Evolutionary conservation across 2,888 invertebrate genomes (phyloP), one percentile per base, ranked within the genome.

Genomic region (Campaea margaritaria): DNA sequence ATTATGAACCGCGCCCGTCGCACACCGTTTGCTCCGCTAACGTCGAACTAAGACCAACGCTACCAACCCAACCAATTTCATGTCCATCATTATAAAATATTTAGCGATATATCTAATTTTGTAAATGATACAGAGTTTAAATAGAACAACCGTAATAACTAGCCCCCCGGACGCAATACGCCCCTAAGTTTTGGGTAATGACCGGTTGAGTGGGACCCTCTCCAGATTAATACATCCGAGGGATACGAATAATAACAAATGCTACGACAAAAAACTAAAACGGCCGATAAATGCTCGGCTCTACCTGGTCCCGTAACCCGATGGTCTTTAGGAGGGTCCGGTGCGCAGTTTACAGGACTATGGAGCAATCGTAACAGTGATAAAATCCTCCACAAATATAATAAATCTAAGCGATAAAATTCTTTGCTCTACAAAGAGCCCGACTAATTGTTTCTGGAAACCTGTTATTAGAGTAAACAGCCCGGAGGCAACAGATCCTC

Each of bases 31-130:
- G 71, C 77, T 80, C 74, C 75, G 75, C 74, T 79, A 64, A 51
- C 41, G 21, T 21, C 21, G 21, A 3, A 21, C 5, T 5, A 47
- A 51, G 83, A 87, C n/a, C n/a, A 87, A 85, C 77, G 85, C 75
- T 81, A 76, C 81, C 82, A 86, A 75, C 79, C 83, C 79, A 81
- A 81, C 79, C 80, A 78, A 85, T 84, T 86, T 80, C 71, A 69
- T 76, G 74, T 79, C 83, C 82, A 74, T 86, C 85, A 91, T 92
- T 91, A 92, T 85, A 91, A 91, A 92, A 91, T 92, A 91, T 92
- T 92, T 92, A 92, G 91, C 91, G 88, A 89, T 87, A 82, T 82
- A 85, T 83, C 89, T 87, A 89, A 92, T 91, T 92, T 89, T 71
- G 79, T 86, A 89, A 91, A 91, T 89, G 86, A 89, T 88, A 86